These are phyloP conservation scores for Plestiodon gilberti DNA, from an alignment of 2,113 vertebrate genomes.

Conservation along the genomic window DNA sequence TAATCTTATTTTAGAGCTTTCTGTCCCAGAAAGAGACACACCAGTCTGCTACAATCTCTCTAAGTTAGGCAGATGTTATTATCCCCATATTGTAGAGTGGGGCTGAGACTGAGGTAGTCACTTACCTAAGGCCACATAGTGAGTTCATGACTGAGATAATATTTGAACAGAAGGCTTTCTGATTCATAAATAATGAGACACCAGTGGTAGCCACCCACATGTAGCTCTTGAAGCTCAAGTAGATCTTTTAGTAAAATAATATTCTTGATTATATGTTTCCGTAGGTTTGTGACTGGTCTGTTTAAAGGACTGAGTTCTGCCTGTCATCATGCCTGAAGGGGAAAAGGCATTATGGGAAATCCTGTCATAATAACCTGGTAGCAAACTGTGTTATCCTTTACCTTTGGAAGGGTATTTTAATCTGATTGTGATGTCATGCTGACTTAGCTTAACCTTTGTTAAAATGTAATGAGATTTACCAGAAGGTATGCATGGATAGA, in stretches of 20 bases:
- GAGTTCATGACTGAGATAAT: neutral
- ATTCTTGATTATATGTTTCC: slow-evolving; percentile 5
- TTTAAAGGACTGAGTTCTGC: neutral
- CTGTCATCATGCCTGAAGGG: neutral
- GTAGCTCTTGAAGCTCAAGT: neutral
- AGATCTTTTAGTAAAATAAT: slow-evolving; percentile 6
- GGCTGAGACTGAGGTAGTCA: neutral
- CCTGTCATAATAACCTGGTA: neutral
- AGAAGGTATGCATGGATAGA: neutral
- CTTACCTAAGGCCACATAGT: neutral
- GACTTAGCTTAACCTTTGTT: slow-evolving; percentile 12
- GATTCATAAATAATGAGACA: neutral
- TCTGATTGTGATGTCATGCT: neutral
- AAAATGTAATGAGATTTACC: slow-evolving; percentile 6
- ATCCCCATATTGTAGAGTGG: neutral
- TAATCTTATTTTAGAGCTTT: too few species aligned
- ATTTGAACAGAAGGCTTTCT: neutral
- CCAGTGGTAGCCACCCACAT: neutral
- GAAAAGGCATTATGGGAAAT: neutral
- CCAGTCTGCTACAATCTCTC: too few species aligned
- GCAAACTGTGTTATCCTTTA: neutral
- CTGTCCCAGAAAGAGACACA: too few species aligned
- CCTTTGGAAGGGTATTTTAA: neutral
- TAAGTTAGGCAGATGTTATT: too few species aligned
- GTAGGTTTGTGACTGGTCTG: accelerated